These are phyloP conservation scores for Callyntrura sp. DNA, from an alignment of 2,888 invertebrate species.

Conservation along the genomic window DNA sequence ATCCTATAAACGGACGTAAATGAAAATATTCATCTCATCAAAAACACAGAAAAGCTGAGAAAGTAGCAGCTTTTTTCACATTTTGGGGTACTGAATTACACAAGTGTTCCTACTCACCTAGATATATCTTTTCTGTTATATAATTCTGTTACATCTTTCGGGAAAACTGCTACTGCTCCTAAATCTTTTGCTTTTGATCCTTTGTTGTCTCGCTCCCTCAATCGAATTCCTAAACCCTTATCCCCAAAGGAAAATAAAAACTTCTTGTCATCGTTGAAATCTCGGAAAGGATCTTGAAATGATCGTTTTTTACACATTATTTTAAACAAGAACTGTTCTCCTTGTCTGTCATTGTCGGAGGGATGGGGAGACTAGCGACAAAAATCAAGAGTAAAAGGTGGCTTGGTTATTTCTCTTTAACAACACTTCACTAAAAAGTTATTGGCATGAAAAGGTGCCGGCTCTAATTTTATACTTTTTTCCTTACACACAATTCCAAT, in stretches of 20 bases:
- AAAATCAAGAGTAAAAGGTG: slow-evolving; percentile 29
- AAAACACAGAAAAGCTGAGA: not conserved
- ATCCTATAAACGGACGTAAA: not conserved
- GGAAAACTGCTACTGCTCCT: not conserved
- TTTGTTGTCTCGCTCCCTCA: not conserved
- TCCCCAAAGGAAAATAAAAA: not conserved
- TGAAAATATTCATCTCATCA: not conserved
- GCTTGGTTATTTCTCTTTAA: slow-evolving; percentile 11
- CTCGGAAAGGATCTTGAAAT: slow-evolving; percentile 51
- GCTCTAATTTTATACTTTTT: slow-evolving; percentile 59
- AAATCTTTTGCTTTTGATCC: not conserved
- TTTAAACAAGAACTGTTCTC: slow-evolving; percentile 15
- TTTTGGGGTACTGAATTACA: not conserved
- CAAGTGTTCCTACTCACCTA: not conserved
- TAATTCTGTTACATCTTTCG: not conserved
- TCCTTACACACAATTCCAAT: slow-evolving; percentile 6
- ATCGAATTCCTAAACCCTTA: slow-evolving; percentile 34
- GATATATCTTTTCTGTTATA: no score
- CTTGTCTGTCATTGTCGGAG: not conserved
- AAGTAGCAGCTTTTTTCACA: slow-evolving; percentile 18
- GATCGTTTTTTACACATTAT: slow-evolving; percentile 51
- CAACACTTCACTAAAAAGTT: slow-evolving; percentile 55
- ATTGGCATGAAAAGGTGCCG: slow-evolving; percentile 66
- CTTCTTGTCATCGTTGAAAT: slow-evolving; percentile 47
- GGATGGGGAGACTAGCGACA: not conserved